Conservation (phyloP, 2,888 invertebrate species). For the Aplocera efformata region DNA sequence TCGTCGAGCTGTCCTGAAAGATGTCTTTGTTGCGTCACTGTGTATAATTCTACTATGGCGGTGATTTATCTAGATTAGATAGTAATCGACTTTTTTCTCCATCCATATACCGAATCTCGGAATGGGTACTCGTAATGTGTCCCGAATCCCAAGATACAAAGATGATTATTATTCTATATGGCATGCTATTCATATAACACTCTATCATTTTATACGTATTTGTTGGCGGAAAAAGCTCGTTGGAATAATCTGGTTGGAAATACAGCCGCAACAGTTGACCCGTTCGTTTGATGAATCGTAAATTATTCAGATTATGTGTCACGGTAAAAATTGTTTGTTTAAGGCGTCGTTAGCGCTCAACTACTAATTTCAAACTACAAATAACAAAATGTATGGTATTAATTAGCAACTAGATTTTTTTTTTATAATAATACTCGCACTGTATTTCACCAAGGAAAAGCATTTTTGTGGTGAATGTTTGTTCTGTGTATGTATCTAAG, state of each 20-base stretch:
- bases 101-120: slow-evolving; percentile 42
- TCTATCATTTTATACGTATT: slow-evolving; percentile 41
- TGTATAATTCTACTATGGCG: slow-evolving; percentile 25
- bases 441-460: no score
- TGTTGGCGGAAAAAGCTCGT: slow-evolving; percentile 36
- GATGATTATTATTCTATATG: slow-evolving; percentile 54
- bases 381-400: no score
- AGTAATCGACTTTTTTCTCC: slow-evolving; percentile 74
- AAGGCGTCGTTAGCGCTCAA: no score
- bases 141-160: slow-evolving; percentile 53
- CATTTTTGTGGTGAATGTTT: no score
- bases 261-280: slow-evolving; percentile 59
- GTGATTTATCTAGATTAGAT: slow-evolving; percentile 80
- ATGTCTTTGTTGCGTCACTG: no score
- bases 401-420: no score
- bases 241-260: slow-evolving; percentile 45
- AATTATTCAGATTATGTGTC: slow-evolving; percentile 39
- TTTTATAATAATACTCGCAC: no score
- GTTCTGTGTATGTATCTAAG: no score
- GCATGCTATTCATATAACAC: slow-evolving; percentile 45
- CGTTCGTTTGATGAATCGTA: slow-evolving; percentile 41
- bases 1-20: no score
- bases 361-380: no score
- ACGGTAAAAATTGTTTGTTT: background rate
- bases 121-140: slow-evolving; percentile 53